Base-by-base conservation (phyloP, 1,140 invertebrate species). In the Gonioctena quinquepunctata region DNA sequence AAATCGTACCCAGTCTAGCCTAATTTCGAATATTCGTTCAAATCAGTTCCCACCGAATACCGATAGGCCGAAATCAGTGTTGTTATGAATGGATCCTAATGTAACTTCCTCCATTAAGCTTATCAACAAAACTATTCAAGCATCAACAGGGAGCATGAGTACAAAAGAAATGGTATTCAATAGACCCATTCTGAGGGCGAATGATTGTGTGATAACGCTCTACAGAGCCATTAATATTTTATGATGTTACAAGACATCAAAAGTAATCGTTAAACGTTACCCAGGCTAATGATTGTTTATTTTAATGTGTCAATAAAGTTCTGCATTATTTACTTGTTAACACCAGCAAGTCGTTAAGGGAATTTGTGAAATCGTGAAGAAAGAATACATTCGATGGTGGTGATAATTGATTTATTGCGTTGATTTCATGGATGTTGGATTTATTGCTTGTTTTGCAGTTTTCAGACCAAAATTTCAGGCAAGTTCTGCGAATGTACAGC, bases 261-360 rank as follows among this genome's bases (percentile, higher is more conserved):
- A 61, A 61, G 25, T 8, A 25, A 61, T 61, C 59, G 59, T 61
- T 61, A 27, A 61, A 61, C 22, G 59, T 54, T 54, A 54, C 52
- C 18, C 13, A 23, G 18, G 23, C 59, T 61, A 61, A 27, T 33
- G 59, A 26, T 61, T 61, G 59, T 61, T 28, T 33, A 61, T 61
- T 61, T 61, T 61, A 61, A 61, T 61, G 59, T 61, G 59, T 61
- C n/a, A 61, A 54, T 16, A 54, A 18, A 61, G 23, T 56, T 7
- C 25, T 8, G 13, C 25, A 61, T 61, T 33, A 33, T 61, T 61
- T 0, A 27, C 28, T 61, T 61, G 25, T 27, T 27, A 27, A 61
- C 59, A 61, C 59, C 22, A n/a, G 5, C 19, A 27, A 16, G 52
- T 54, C 22, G 52, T 54, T 16, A 54, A 21, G 22, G 3, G 52